Base-by-base conservation (phyloP, 2,113 vertebrate species). In the Scytalopus superciliaris region DNA sequence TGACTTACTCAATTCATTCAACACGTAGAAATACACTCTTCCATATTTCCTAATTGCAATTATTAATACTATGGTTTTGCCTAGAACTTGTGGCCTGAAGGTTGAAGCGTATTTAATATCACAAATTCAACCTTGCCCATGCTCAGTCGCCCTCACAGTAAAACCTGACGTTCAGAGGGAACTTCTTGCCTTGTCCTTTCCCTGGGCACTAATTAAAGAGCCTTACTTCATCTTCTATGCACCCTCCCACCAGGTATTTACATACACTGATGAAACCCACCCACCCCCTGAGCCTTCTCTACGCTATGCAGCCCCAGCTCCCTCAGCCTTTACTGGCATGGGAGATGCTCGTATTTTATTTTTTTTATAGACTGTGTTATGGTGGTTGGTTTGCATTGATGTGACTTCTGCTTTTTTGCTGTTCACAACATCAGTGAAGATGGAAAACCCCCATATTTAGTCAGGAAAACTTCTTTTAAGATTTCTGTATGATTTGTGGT, bases 401-500 rank as follows among this genome's bases (percentile, higher is more conserved):
- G 55, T 66, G 39, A 73, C 22, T 68, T 85, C 39, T 17, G 47
- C n/a, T 69, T 42, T 59, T 91, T 11, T 6, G 74, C 55, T 96
- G 68, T 88, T 94, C 50, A 52, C 84, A 62, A 39, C 66, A 68
- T 70, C 45, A n/a, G 10, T 40, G 59, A 66, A 60, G 10, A 19
- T 80, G 27, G 22, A 62, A 76, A 68, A n/a, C 3, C 12, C 19
- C 18, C 27, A 1, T 66, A 53, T 66, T 86, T 66, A 21, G 5
- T 56, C 15, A 84, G 30, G 64, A 77, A 60, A 81, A 12, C n/a
- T 49, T 69, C 16, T 28, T 24, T 24, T 35, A 28, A 16, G 28
- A 85, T 95, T 78, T 94, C 59, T 89, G n/a, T n/a, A 10, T 90
- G 81, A 55, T 76, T 42, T 82, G 70, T 64, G 78, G 77, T 94